These are phyloP conservation scores for Nomada hirtipes DNA, from an alignment of 2,888 invertebrate species.

Conservation along the genomic window DNA sequence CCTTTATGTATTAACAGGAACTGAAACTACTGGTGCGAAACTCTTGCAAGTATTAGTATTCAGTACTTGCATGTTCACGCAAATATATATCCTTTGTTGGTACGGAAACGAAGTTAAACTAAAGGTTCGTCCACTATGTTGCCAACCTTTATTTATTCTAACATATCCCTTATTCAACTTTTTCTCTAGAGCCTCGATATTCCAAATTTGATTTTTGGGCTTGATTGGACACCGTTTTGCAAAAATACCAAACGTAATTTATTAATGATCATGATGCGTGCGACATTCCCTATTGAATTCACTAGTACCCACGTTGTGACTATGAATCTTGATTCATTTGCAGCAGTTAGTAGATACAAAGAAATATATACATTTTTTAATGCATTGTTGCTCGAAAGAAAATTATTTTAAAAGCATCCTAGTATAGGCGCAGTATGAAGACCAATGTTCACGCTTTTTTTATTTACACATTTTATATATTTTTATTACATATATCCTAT, in stretches of 20 bases:
- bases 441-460: too few relatives aligned
- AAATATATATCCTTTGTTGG: conserved; percentile 67
- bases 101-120: conserved; percentile 63
- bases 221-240: conserved; percentile 14
- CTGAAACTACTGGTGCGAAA: conserved; percentile 27
- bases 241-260: not conserved
- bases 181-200: conserved; percentile 20
- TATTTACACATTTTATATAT: too few relatives aligned
- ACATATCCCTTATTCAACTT: not conserved
- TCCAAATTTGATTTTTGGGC: not conserved
- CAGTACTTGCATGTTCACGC: conserved; percentile 54
- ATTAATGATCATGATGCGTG: conserved; percentile 21
- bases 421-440: too few relatives aligned
- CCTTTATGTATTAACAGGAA: conserved; percentile 55
- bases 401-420: too few relatives aligned
- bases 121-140: conserved; percentile 25
- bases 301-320: conserved; percentile 14
- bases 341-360: conserved; percentile 25
- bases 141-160: not conserved
- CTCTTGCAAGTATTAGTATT: conserved; percentile 40
- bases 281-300: conserved; percentile 13
- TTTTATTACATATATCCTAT: too few relatives aligned
- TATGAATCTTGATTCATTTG: conserved; percentile 25
- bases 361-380: too few relatives aligned
- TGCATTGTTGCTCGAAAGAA: too few relatives aligned